Evolutionary conservation across 2,797 vertebrate species (phyloP).

Genomic region (Gallinago stenura): DNA sequence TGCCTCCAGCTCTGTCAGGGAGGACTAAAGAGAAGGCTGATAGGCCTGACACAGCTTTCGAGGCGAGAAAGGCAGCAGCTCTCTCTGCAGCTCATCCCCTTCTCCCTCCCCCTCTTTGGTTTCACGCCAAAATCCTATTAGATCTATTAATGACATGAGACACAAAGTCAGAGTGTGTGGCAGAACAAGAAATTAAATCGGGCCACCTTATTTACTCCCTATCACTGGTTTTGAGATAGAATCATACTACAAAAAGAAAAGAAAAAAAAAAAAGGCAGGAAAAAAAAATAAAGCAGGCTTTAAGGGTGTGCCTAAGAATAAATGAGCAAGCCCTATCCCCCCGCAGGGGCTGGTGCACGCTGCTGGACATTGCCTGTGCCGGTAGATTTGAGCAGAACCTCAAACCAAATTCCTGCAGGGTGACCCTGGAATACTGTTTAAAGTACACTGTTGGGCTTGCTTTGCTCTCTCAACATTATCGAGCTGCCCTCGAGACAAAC

Average conservation of each 20-base stretch:
- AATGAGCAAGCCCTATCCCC: not conserved
- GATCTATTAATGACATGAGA: conserved; percentile 41
- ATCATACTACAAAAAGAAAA: not conserved
- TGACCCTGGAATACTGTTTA: not conserved
- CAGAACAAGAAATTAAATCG: conserved; percentile 52
- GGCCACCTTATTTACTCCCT: conserved; percentile 14
- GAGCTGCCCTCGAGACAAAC: not conserved
- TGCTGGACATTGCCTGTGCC: not conserved
- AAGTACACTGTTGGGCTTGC: not conserved
- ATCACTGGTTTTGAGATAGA: conserved; percentile 13
- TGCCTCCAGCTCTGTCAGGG: conserved; percentile 72
- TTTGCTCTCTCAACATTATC: not conserved
- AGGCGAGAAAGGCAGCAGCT: conserved; percentile 48
- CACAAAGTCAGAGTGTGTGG: conserved; percentile 43
- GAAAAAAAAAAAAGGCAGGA: not conserved
- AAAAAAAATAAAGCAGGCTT: not conserved
- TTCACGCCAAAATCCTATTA: conserved; percentile 66
- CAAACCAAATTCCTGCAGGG: not conserved
- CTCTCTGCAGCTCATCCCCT: conserved; percentile 31
- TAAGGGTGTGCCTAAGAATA: not conserved
- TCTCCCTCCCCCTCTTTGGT: conserved; percentile 3
- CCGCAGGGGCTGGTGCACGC: not conserved
- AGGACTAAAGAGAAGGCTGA: conserved; percentile 62
- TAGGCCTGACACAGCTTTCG: conserved; percentile 54
- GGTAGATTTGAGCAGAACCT: not conserved